Conservation (phyloP, 2,797 vertebrate genomes). For the Pangasius djambal region DNA sequence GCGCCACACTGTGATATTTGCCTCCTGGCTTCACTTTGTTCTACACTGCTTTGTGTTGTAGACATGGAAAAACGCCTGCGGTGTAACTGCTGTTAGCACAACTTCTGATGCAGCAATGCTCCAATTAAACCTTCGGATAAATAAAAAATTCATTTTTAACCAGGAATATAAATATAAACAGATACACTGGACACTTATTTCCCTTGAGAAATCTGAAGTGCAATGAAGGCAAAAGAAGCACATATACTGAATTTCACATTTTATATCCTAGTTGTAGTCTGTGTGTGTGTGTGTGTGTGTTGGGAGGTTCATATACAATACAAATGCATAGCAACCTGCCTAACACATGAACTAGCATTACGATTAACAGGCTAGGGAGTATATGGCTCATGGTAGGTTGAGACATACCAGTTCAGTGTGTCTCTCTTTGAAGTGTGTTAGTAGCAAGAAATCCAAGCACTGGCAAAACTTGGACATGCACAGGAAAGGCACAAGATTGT, state of each 20-base stretch:
- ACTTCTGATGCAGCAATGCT: constrained; percentile 8
- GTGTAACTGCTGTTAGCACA: constrained; percentile 26
- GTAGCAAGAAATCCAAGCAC: background rate
- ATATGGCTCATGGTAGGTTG: background rate
- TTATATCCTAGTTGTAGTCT: background rate
- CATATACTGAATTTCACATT: background rate
- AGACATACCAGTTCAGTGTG: background rate
- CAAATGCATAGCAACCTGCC: background rate
- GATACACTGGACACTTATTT: background rate
- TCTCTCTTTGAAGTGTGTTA: background rate
- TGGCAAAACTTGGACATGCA: background rate
- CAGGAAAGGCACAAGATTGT: background rate
- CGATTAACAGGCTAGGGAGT: background rate
- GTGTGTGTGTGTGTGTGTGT: background rate
- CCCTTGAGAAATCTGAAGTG: background rate
- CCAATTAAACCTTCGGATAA: constrained; percentile 1
- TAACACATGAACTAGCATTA: background rate
- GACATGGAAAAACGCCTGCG: constrained; percentile 11
- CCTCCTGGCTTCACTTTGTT: constrained; percentile 40
- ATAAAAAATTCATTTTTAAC: background rate
- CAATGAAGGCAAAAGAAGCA: background rate
- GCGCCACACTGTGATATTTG: constrained; percentile 21
- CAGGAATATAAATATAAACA: background rate
- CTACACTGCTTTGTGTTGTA: constrained; percentile 24
- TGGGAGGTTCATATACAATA: background rate